Conservation (phyloP, 2,888 invertebrate genomes). For the Andrena dorsata region DNA sequence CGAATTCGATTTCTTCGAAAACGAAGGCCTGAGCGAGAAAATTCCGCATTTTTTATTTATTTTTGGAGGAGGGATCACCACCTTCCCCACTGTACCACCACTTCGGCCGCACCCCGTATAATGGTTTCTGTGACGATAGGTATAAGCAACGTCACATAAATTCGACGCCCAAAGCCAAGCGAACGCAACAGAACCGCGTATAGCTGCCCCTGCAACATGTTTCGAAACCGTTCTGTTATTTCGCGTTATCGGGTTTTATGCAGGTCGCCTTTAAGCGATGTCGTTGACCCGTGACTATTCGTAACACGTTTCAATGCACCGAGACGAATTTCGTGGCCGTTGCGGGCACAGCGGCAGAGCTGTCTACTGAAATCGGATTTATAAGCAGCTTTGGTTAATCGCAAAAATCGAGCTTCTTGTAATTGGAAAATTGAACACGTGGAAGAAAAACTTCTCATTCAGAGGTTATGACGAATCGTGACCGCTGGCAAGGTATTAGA, state of each 20-base stretch:
- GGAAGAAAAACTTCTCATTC: background rate
- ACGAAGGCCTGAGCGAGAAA: too few relatives aligned
- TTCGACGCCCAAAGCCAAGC: too few relatives aligned
- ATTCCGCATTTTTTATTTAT: too few relatives aligned
- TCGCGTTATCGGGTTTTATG: background rate
- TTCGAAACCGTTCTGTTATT: conserved; percentile 33
- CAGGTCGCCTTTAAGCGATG: conserved; percentile 53
- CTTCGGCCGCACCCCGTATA: too few relatives aligned
- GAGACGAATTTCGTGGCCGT: conserved; percentile 49
- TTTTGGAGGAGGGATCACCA: too few relatives aligned
- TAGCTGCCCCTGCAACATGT: background rate
- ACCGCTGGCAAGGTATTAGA: background rate
- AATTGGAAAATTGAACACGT: background rate
- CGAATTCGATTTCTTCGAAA: too few relatives aligned
- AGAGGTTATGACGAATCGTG: background rate
- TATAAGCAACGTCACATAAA: too few relatives aligned
- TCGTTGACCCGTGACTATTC: conserved; percentile 58
- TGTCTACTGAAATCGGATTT: background rate
- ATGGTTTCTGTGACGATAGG: too few relatives aligned
- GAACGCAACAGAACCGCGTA: too few relatives aligned
- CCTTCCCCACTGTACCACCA: too few relatives aligned
- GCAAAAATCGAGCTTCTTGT: background rate
- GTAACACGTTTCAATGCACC: conserved; percentile 46
- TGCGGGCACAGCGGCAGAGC: background rate
- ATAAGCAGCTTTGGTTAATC: background rate